Evolutionary conservation across 2,888 invertebrate species (phyloP), one percentile per base, ranked within the genome.

Genomic region (Cheiracanthium punctorium): DNA sequence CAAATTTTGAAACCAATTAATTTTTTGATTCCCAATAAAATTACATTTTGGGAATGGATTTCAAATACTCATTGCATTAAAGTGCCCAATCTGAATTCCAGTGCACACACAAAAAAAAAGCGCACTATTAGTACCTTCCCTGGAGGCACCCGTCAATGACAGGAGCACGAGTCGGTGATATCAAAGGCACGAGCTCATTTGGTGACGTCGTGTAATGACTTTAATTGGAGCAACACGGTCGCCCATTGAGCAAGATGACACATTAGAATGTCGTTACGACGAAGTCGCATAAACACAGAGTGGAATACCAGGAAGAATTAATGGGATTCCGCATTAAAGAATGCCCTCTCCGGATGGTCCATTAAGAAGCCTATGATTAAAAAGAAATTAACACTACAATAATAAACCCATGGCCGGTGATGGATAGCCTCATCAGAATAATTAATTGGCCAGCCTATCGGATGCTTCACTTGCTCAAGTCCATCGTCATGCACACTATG

Each of bases 101-200:
- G n/a, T n/a, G n/a, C n/a, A n/a, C n/a, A n/a, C n/a, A n/a, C n/a
- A n/a, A n/a, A n/a, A n/a, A n/a, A n/a, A n/a, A 37, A 10, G 10
- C 58, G 24, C 58, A 58, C 58, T 58, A 24, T 20, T 58, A 58
- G 12, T 58, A 58, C 58, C 24, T 24, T 17, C 69, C 69, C 69
- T 69, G 33, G 1, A 12, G 17, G 37, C 52, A 75, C 64, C 52
- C 75, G 65, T 77, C 33, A 77, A 52, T 72, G 77, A 29, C 12
- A 20, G 48, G 24, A 48, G 65, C 77, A 69, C 73, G 72, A 41
- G 79, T 85, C 79, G 79, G 79, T 41, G 24, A 37, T 85, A 85
- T 85, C 79, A 85, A 85, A 85, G 84, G 67, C 79, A 79, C 84
- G 84, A 73, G 84, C 73, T 85, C 74, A 80, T 80, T 79, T 85